Evolutionary conservation across 2,797 vertebrate species (phyloP).

Genomic region (Parotocinclus haroldoi): DNA sequence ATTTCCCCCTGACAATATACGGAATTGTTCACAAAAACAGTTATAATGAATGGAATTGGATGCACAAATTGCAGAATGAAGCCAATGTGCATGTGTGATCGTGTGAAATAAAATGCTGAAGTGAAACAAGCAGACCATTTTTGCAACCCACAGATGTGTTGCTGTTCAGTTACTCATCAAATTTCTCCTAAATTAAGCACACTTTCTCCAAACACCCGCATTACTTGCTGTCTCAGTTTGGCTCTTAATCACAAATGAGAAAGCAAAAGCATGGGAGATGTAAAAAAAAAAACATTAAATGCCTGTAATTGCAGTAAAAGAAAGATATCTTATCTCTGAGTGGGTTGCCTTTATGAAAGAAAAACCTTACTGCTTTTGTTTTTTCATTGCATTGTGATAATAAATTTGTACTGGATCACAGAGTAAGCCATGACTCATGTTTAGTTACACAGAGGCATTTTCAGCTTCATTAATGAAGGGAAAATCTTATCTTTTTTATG

Average conservation of each 20-base stretch:
- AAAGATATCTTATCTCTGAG: not conserved
- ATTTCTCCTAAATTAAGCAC: slow-evolving; percentile 53
- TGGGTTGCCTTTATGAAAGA: no score
- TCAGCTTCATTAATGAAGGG: no score
- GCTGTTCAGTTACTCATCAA: slow-evolving; percentile 65
- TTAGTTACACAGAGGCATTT: no score
- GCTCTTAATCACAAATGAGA: slow-evolving; percentile 49
- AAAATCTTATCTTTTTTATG: no score
- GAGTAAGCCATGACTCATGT: no score
- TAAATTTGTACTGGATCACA: no score
- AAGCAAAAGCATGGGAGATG: slow-evolving; percentile 7
- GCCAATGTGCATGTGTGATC: no score
- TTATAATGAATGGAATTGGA: not conserved
- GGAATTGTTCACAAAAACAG: slow-evolving; percentile 9
- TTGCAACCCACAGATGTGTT: slow-evolving; percentile 14
- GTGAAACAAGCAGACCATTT: not conserved
- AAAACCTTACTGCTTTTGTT: no score
- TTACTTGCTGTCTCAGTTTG: slow-evolving; percentile 46
- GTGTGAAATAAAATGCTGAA: not conserved
- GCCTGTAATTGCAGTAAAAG: not conserved
- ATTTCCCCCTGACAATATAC: no score
- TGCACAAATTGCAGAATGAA: not conserved
- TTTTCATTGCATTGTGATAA: no score
- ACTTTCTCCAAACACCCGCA: slow-evolving; percentile 47
- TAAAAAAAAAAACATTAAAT: not conserved